These are phyloP conservation scores for Caradrina kadenii DNA, from an alignment of 2,888 invertebrate genomes.

Conservation along the genomic window DNA sequence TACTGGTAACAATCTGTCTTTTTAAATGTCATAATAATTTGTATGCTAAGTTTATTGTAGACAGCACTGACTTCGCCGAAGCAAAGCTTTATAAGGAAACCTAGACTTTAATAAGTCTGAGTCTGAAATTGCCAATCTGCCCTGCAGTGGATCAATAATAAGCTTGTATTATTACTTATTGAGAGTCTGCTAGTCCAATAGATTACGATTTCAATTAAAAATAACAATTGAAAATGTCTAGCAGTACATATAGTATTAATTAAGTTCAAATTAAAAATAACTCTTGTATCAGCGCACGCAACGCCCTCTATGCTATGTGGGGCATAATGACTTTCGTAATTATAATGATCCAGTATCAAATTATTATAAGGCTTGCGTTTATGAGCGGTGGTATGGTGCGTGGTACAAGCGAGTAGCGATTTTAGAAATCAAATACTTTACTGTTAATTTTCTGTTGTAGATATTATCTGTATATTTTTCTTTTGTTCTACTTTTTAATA, in stretches of 20 bases:
- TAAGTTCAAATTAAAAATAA: conserved; percentile 46
- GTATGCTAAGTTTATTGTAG: no score
- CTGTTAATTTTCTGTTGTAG: no score
- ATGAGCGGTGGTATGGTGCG: conserved; percentile 36
- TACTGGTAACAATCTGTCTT: no score
- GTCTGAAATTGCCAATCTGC: no score
- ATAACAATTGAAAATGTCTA: conserved; percentile 27
- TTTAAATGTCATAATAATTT: no score
- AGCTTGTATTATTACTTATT: not conserved
- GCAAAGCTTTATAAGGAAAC: no score
- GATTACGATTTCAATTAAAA: conserved; percentile 7
- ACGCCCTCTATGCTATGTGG: conserved; percentile 66
- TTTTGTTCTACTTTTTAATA: no score
- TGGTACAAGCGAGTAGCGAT: not conserved
- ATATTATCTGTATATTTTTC: no score
- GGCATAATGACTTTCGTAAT: conserved; percentile 71
- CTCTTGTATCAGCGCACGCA: conserved; percentile 56
- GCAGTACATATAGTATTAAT: conserved; percentile 37
- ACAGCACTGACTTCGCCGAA: no score
- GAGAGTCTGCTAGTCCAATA: not conserved
- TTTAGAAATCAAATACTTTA: not conserved
- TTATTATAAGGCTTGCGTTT: conserved; percentile 72
- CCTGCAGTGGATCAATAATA: no score
- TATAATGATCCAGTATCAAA: conserved; percentile 76
- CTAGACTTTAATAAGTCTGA: no score